Evolutionary conservation across 92 coral and sea anemone genomes (phyloP), one percentile per base, ranked within the genome.

Genomic region (Muricea muricata): DNA sequence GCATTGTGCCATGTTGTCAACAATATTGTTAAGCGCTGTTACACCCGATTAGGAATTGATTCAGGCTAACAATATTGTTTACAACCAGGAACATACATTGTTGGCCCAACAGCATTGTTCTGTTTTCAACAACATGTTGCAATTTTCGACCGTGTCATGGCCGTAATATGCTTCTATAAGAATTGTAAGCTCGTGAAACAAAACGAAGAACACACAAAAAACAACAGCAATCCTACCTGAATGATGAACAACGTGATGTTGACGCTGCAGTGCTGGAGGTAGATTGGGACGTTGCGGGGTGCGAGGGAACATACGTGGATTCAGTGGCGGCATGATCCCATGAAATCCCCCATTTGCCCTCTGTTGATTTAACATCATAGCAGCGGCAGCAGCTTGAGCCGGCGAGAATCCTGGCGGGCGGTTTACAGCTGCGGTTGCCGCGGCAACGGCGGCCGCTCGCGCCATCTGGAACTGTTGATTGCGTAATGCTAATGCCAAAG

Each of bases 381-480:
- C 80, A 29, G 80, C 80, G 65, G 80, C 80, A 26, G 80, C 80
- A 26, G 80, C 80, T 48, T 75, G 80, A 24, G 80, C 80, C 14
- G 60, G 80, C 29, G 80, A 28, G 23, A 75, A 9, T 10, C 48
- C 37, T 21, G 80, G 80, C 52, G 80, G 80, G 26, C 80, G 65
- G 65, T 75, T 75, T 25, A 75, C 65, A 1, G 66, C 80, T 9
- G 80, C 80, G 45, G 65, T 75, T 50, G 80, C 80, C 65, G 65
- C 80, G 30, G 80, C 80, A 47, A 75, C 80, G 15, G 80, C 80
- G 24, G 80, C 80, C 7, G 80, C 80, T 28, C 80, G 63, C 40
- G 80, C 80, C 83, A 78, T 78, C 71, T 78, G 83, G 52, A 50
- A 78, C 25, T 78, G 83, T 20, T 78, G 83, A 57, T 78, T 78